Conservation (phyloP, 2,797 vertebrate species). For the Microctenopoma stevenorrisi region DNA sequence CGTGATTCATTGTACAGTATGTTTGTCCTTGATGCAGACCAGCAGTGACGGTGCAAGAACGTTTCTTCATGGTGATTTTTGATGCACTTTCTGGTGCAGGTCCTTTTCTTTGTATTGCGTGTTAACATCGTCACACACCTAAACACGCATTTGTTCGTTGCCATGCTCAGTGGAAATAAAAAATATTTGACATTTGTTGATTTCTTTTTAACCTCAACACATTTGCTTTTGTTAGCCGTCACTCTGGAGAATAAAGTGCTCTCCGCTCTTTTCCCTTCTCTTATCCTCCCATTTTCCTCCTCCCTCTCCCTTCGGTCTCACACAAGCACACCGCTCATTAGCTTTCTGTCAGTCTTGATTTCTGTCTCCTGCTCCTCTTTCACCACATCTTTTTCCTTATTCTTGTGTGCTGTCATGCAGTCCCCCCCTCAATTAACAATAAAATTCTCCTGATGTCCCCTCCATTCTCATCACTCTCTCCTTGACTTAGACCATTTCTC, state of each 20-base stretch:
- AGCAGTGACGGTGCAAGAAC: neutral
- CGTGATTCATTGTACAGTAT: slow-evolving; percentile 4
- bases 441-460: slow-evolving; percentile 41
- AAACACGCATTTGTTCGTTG: neutral
- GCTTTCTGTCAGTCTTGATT: slow-evolving; percentile 74
- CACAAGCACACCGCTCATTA: slow-evolving; percentile 77
- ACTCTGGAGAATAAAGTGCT: slow-evolving; percentile 53
- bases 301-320: slow-evolving; percentile 53
- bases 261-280: slow-evolving; percentile 20
- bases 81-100: slow-evolving; percentile 10
- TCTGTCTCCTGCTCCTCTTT: slow-evolving; percentile 51
- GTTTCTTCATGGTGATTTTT: neutral
- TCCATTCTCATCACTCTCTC: slow-evolving; percentile 35
- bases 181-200: no score
- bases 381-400: slow-evolving; percentile 11
- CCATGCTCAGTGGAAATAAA: no score
- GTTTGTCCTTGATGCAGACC: slow-evolving; percentile 4
- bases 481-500: slow-evolving; percentile 22
- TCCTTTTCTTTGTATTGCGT: neutral
- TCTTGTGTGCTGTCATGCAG: slow-evolving; percentile 33
- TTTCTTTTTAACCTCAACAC: neutral
- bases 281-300: neutral
- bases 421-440: slow-evolving; percentile 24
- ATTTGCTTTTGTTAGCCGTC: slow-evolving; percentile 46
- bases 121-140: neutral